Evolutionary conservation across 2,888 invertebrate genomes (phyloP).

Genomic region (Liposcelis brunnea): DNA sequence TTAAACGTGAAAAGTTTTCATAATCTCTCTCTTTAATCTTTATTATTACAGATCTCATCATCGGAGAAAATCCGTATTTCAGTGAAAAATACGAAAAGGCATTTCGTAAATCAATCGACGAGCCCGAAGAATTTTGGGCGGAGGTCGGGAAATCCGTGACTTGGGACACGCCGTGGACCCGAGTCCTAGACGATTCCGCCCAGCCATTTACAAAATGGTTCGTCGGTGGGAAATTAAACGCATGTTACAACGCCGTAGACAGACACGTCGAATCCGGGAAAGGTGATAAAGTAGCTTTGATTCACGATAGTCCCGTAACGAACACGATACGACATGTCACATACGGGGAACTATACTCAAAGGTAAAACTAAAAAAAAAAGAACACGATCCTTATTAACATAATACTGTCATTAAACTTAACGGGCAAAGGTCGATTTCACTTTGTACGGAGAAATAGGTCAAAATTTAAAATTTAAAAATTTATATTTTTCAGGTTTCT

Average conservation of each 20-base stretch:
- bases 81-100: conserved; percentile 38
- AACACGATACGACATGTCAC: conserved; percentile 57
- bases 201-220: conserved; percentile 87
- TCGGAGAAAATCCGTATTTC: conserved; percentile 20
- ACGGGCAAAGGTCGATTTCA: background rate
- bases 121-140: conserved; percentile 74
- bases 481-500: conserved; percentile 36
- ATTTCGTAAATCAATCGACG: conserved; percentile 47
- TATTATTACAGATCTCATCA: conserved; percentile 21
- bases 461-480: conserved; percentile 2
- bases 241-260: conserved; percentile 85
- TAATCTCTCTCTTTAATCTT: no score
- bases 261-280: conserved; percentile 66
- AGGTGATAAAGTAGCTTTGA: conserved; percentile 62
- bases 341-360: conserved; percentile 61
- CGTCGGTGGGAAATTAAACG: conserved; percentile 78
- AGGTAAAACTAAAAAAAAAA: conserved; percentile 35
- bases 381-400: no score
- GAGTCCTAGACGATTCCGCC: conserved; percentile 64
- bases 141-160: conserved; percentile 54
- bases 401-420: conserved; percentile 7
- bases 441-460: conserved; percentile 8
- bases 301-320: conserved; percentile 82
- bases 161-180: conserved; percentile 74
- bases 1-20: no score